A percentile compares a stretch with the other conserved stretches of the same genome.
Conservation (phyloP, 2,797 vertebrate species). For the Cottoperca gobio region DNA sequence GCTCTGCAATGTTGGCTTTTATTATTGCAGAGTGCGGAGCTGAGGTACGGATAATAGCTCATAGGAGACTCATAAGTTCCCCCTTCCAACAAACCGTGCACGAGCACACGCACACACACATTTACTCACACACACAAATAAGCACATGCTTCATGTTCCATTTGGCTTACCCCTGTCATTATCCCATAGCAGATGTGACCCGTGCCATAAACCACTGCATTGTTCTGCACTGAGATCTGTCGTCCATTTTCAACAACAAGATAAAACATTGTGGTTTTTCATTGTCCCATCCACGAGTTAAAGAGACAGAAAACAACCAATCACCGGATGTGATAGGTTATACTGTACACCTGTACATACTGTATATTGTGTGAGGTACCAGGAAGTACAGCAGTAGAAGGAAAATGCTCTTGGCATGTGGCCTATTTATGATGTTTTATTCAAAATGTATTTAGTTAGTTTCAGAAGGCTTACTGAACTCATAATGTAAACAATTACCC, state of each 20-base stretch:
- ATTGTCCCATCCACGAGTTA: background rate
- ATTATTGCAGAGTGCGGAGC: conserved; percentile 69
- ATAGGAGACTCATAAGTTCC: conserved; percentile 80
- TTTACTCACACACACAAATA: conserved; percentile 20
- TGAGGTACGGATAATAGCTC: conserved; percentile 77
- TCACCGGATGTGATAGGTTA: background rate
- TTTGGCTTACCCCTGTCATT: conserved; percentile 83
- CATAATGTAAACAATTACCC: background rate
- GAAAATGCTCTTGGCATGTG: background rate
- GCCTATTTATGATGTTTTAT: background rate
- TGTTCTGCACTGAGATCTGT: conserved; percentile 56
- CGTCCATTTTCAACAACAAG: conserved; percentile 35
- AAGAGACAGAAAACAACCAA: background rate
- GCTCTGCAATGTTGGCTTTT: conserved; percentile 69
- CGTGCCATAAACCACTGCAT: conserved; percentile 75
- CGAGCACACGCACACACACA: background rate
- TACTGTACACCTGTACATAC: background rate
- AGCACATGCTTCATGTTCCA: conserved; percentile 69
- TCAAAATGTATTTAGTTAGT: background rate
- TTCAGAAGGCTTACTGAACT: background rate
- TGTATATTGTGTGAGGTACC: too few species aligned
- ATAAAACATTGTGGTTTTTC: conserved; percentile 32
- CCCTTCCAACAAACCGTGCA: conserved; percentile 45
- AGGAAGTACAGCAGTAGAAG: background rate
- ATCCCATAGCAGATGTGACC: conserved; percentile 84